phyloP scores from a whole-genome alignment of 2,888 invertebrate genomes.

The Artemia sinica region DNA sequence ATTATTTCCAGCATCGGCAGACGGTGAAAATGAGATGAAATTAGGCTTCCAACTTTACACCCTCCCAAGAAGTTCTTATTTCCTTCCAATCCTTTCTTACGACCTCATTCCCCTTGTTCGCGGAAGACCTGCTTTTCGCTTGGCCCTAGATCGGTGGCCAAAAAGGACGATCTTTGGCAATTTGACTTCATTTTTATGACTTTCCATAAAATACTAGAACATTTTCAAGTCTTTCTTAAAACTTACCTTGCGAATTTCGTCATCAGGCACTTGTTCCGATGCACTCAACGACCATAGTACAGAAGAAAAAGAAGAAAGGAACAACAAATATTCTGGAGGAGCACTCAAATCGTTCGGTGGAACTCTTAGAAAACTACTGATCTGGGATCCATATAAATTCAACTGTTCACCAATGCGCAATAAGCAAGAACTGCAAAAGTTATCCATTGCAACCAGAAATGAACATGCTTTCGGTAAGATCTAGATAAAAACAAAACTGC shows the following conservation, averaged over 20 bases:
- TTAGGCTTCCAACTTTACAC: too few relatives aligned
- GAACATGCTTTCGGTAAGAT: background rate
- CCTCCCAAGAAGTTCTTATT: too few relatives aligned
- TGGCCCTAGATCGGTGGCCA: too few relatives aligned
- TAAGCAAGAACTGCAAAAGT: background rate
- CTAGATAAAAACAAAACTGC: background rate
- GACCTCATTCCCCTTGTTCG: too few relatives aligned
- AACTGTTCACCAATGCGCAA: background rate
- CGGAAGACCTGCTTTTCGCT: too few relatives aligned
- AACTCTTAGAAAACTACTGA: background rate
- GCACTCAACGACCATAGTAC: background rate
- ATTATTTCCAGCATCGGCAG: too few relatives aligned
- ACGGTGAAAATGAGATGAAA: too few relatives aligned
- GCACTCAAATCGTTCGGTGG: background rate
- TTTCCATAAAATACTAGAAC: too few relatives aligned
- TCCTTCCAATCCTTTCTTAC: too few relatives aligned
- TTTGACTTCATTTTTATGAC: too few relatives aligned
- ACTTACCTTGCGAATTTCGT: constrained; percentile 1
- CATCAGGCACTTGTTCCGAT: background rate
- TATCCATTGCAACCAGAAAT: background rate
- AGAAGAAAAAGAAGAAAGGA: background rate
- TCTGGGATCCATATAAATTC: background rate
- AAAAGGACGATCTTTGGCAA: too few relatives aligned
- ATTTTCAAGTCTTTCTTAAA: background rate
- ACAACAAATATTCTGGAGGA: background rate